These are phyloP conservation scores for Agriotes lineatus DNA, from an alignment of 2,888 invertebrate species.

Conservation along the genomic window DNA sequence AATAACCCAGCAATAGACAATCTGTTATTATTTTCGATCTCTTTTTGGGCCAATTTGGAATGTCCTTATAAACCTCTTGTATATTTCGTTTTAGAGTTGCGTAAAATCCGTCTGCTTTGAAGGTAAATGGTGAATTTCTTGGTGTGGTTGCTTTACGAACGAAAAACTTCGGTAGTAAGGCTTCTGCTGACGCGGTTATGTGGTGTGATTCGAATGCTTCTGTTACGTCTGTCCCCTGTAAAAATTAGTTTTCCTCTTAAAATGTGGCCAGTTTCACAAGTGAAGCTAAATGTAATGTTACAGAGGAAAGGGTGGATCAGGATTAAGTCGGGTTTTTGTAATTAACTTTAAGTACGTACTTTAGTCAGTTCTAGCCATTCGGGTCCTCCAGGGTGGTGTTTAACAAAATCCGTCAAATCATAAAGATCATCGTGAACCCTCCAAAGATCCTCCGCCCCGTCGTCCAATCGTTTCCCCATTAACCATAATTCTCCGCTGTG, in stretches of 20 bases:
- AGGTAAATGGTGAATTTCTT: constrained; percentile 80
- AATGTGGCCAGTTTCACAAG: not conserved
- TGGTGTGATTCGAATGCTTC: constrained; percentile 85
- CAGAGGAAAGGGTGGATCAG: too few species aligned
- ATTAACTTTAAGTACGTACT: too few species aligned
- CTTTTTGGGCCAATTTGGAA: constrained; percentile 64
- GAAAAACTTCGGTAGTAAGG: constrained; percentile 75
- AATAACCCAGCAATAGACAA: constrained; percentile 60
- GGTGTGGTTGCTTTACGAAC: constrained; percentile 73
- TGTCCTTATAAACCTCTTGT: constrained; percentile 69
- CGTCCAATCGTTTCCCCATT: constrained; percentile 64
- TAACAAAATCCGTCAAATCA: constrained; percentile 84
- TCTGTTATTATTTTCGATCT: constrained; percentile 65
- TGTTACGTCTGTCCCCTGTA: constrained; percentile 71
- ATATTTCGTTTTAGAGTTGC: constrained; percentile 72
- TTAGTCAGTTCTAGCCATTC: constrained; percentile 80
- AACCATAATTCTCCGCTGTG: constrained; percentile 14
- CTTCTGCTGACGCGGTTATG: constrained; percentile 69
- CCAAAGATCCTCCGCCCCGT: constrained; percentile 83
- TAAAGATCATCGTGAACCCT: constrained; percentile 83
- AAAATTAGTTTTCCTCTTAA: not conserved
- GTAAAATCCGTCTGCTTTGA: constrained; percentile 81
- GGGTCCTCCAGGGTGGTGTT: constrained; percentile 87
- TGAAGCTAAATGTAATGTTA: too few species aligned
- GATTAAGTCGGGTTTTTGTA: too few species aligned